Percentiles rank a stretch among this genome's conserved stretches.
Conservation (phyloP, 2,113 vertebrate species). For the Thunnus maccoyii region DNA sequence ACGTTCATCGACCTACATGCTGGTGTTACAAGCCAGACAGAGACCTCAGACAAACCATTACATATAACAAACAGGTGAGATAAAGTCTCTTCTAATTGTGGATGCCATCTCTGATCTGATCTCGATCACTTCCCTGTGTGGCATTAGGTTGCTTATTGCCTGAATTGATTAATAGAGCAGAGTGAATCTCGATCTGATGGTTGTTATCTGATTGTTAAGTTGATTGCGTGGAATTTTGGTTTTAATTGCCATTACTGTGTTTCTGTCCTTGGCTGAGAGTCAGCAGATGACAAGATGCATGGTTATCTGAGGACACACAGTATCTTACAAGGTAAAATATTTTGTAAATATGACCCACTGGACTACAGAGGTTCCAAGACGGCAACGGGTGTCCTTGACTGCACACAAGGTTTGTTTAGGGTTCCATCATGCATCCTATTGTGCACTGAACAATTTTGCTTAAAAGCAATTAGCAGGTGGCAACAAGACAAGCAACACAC, state of each 20-base stretch:
- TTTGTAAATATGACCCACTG: conserved; percentile 13
- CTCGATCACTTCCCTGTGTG: background rate
- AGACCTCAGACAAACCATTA: background rate
- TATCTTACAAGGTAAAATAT: background rate
- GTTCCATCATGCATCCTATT: conserved; percentile 20
- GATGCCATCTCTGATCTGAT: background rate
- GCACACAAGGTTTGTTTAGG: conserved; percentile 1
- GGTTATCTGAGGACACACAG: background rate
- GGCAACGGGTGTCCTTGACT: background rate
- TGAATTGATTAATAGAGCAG: conserved; percentile 2
- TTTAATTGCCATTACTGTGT: conserved; percentile 1
- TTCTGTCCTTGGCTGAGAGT: background rate
- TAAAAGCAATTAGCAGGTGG: conserved; percentile 48
- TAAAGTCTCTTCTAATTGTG: background rate
- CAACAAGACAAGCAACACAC: conserved; percentile 31
- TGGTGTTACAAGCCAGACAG: background rate
- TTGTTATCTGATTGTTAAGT: conserved; percentile 13
- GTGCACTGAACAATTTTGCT: conserved; percentile 42
- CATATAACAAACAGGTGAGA: conserved; percentile 1
- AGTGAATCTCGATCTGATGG: background rate
- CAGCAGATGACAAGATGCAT: background rate
- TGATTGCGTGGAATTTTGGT: background rate
- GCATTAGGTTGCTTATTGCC: background rate
- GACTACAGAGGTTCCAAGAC: background rate
- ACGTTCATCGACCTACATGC: background rate